Conservation (phyloP, 1,140 invertebrate species). For the Drosophila nannoptera region DNA sequence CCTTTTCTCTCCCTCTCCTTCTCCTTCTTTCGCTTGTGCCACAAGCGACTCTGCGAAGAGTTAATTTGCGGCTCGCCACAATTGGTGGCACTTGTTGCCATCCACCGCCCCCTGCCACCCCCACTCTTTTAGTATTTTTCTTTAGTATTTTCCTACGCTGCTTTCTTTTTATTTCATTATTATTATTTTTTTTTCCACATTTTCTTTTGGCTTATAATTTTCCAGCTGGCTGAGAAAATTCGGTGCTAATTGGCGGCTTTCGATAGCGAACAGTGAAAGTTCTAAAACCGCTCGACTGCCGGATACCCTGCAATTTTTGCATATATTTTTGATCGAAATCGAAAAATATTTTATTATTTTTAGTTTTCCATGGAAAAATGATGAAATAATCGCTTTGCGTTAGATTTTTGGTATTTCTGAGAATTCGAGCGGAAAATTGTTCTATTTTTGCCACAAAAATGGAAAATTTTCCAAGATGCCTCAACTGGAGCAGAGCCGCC, state of each 20-base stretch:
- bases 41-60: no score
- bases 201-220: slow-evolving; percentile 29
- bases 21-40: slow-evolving; percentile 37
- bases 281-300: no score
- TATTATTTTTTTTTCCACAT: slow-evolving; percentile 27
- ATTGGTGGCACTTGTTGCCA: slow-evolving; percentile 19
- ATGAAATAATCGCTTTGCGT: no score
- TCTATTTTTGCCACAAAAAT: no score
- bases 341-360: no score
- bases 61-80: slow-evolving; percentile 70
- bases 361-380: no score
- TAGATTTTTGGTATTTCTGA: no score
- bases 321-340: no score
- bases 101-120: slow-evolving; percentile 8
- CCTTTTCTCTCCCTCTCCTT: background rate
- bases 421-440: no score
- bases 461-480: no score
- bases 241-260: slow-evolving; percentile 64
- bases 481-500: no score
- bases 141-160: slow-evolving; percentile 13
- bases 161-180: slow-evolving; percentile 22
- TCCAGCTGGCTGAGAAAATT: slow-evolving; percentile 26
- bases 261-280: background rate
- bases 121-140: background rate
- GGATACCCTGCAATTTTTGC: no score